These are phyloP conservation scores for Grammomys surdaster DNA, from an alignment of 2,113 vertebrate genomes.

Conservation along the genomic window DNA sequence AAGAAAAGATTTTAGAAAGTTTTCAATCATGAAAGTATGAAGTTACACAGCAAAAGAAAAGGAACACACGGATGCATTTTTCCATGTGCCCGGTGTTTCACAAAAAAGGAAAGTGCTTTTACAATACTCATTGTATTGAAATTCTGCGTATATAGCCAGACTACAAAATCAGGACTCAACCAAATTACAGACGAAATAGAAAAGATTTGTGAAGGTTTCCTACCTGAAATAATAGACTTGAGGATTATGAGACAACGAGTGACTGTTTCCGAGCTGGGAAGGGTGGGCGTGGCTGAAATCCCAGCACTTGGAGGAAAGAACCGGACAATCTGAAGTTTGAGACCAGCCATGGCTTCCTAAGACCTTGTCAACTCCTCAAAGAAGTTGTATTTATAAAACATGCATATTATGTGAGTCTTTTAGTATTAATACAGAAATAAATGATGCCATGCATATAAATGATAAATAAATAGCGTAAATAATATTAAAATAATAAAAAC, in stretches of 20 bases:
- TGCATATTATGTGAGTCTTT: background rate
- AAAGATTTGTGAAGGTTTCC: slow-evolving; percentile 60
- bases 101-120: slow-evolving; percentile 34
- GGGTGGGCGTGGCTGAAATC: too few relatives aligned
- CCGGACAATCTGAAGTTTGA: too few relatives aligned
- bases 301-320: background rate
- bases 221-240: slow-evolving; percentile 12
- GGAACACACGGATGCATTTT: background rate
- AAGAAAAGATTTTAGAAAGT: background rate
- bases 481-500: background rate
- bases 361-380: background rate
- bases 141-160: background rate
- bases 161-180: slow-evolving; percentile 20
- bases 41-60: background rate
- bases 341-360: background rate
- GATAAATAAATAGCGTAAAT: background rate
- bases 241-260: background rate
- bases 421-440: background rate
- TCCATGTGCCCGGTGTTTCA: background rate
- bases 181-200: slow-evolving; percentile 42
- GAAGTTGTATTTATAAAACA: background rate
- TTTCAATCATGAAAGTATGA: slow-evolving; percentile 19
- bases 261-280: background rate
- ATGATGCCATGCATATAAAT: background rate
- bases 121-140: slow-evolving; percentile 37